Conservation (phyloP, 1,140 invertebrate genomes). For the Linepithema humile region DNA sequence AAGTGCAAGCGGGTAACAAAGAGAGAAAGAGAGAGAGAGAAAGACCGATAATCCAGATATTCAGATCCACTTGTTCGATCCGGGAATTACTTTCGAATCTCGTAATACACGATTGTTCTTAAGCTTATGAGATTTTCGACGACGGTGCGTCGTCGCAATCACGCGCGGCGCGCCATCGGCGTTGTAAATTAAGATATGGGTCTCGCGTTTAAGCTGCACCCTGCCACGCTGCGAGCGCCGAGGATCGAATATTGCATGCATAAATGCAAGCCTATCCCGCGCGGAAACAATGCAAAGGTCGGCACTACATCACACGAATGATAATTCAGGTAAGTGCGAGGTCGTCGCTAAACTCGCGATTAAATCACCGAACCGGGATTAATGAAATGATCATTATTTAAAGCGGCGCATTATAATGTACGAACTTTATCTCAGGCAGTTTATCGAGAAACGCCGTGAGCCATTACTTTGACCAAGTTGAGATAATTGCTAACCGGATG, state of each 20-base stretch:
- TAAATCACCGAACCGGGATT: neutral
- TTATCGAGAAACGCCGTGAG: constrained; percentile 40
- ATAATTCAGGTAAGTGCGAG: neutral
- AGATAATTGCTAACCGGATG: constrained; percentile 38
- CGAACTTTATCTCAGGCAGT: constrained; percentile 26
- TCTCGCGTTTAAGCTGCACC: neutral
- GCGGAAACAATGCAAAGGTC: constrained; percentile 5
- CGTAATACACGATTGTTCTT: neutral
- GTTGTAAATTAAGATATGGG: constrained; percentile 25
- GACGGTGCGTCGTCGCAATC: neutral
- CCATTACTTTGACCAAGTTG: constrained; percentile 32
- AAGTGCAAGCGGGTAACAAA: neutral
- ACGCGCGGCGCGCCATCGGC: too few species aligned
- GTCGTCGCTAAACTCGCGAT: neutral
- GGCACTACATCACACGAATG: constrained; percentile 9
- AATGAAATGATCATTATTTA: constrained; percentile 12
- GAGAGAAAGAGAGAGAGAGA: neutral
- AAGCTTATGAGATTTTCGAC: neutral
- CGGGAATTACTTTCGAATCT: neutral
- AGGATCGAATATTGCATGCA: constrained; percentile 44
- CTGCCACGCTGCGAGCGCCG: neutral
- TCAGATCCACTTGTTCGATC: neutral
- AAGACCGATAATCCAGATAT: neutral
- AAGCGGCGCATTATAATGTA: neutral
- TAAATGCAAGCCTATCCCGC: constrained; percentile 29